Base-by-base conservation (phyloP, 2,113 vertebrate genomes). In the Tetrao urogallus region DNA sequence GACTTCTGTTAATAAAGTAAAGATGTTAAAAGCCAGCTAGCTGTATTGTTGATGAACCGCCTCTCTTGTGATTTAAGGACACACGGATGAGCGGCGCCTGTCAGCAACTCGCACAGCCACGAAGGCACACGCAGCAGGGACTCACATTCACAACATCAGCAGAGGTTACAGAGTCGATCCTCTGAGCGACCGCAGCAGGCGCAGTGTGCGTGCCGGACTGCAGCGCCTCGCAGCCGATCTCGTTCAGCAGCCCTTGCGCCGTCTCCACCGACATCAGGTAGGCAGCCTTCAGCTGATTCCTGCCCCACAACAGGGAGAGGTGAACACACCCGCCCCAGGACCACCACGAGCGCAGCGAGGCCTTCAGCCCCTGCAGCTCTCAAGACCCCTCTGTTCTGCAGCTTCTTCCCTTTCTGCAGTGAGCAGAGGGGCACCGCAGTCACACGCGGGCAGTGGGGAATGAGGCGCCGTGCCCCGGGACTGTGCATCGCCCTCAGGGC, bases 231-330 rank as follows among this genome's bases (percentile, higher is more conserved):
- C 97, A 96, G 76, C 99, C 99, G 64, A 99, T 97, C 82, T 98
- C 98, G 84, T 98, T 98, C 88, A 99, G 97, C 52, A 99, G 92
- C 36, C 98, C 98, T 54, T 98, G 98, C 2, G 98, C 98, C 22
- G 97, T 98, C 96, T 99, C 99, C 91, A 99, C 80, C 7, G 98
- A 98, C 99, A 99, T 99, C 84, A 99, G 86, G 78, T 98, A 98
- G 9, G 98, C 97, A 21, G 98, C 97, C 96, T 98, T 99, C 86
- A 99, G 94, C 96, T 99, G 98, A 84, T 97, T 98, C 96, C 99
- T 99, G 92, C 78, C 79, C 58, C 17, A 88, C 27, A 10, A 8
- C 15, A 54, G 14, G 7, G 52, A 15, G 13, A 54, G 15, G 27
- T 76, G 34, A 30, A 27, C 14, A 7, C 27, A 28, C 12, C n/a